A percentile compares a stretch with the other conserved stretches of the same genome.
Conservation (phyloP, 1,140 invertebrate genomes). For the Centruroides vittatus region DNA sequence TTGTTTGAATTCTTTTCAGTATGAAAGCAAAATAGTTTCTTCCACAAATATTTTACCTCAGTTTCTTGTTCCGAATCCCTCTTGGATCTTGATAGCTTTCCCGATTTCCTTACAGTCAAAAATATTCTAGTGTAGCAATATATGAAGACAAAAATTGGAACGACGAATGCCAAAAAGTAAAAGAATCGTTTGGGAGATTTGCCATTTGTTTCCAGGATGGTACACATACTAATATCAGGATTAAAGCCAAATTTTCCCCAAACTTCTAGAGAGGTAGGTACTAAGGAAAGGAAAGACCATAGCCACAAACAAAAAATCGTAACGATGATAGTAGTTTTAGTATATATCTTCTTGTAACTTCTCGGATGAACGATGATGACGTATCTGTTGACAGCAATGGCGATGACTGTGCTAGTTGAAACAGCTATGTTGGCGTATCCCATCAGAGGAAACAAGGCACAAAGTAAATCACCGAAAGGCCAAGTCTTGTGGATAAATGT, state of each 20-base stretch:
- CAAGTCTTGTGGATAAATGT: conserved; percentile 53
- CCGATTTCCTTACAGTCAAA: conserved; percentile 40
- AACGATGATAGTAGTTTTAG: conserved; percentile 45
- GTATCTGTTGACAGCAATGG: conserved; percentile 73
- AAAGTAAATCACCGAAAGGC: conserved; percentile 53
- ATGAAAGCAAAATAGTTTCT: neutral
- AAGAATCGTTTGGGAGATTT: conserved; percentile 64
- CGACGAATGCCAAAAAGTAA: conserved; percentile 60
- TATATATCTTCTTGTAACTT: conserved; percentile 50
- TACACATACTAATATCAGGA: conserved; percentile 54
- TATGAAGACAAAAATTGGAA: conserved; percentile 60
- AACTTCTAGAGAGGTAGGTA: conserved; percentile 59
- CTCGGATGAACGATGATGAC: conserved; percentile 68
- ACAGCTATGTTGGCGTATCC: conserved; percentile 75
- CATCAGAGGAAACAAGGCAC: conserved; percentile 59
- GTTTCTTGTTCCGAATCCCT: neutral
- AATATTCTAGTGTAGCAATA: conserved; percentile 65
- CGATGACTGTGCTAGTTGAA: conserved; percentile 64
- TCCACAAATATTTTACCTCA: neutral
- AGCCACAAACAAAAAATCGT: conserved; percentile 66
- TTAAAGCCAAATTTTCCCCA: conserved; percentile 68
- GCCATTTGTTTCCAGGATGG: conserved; percentile 50
- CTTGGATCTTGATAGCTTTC: neutral
- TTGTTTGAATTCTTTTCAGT: neutral
- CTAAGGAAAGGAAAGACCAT: conserved; percentile 53